Percentiles rank a stretch among this genome's conserved stretches.
Evolutionary conservation across 2,797 vertebrate species (phyloP).

Genomic region (Sciurus vulgaris): DNA sequence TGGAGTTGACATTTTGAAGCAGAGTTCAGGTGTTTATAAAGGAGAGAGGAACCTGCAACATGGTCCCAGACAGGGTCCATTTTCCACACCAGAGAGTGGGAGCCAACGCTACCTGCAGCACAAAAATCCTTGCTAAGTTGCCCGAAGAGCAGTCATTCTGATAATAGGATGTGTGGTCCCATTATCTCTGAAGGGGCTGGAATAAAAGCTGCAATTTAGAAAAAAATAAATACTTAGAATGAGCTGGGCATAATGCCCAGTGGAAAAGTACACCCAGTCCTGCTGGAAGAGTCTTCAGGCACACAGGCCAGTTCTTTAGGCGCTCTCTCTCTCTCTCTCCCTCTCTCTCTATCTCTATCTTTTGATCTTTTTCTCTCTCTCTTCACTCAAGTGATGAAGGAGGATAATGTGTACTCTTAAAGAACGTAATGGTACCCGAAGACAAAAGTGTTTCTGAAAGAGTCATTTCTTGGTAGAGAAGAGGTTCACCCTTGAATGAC

Average conservation of each 20-base stretch:
- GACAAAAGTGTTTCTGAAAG: neutral
- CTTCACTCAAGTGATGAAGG: neutral
- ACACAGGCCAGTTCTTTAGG: neutral
- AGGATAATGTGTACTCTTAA: neutral
- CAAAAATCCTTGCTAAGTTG: neutral
- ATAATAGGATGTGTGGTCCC: neutral
- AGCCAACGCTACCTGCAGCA: fast-evolving
- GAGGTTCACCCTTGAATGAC: neutral
- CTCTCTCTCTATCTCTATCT: neutral
- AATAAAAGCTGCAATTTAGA: slow-evolving; percentile 45
- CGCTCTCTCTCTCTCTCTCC: neutral
- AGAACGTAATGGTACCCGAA: neutral
- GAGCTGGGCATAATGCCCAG: slow-evolving; percentile 3
- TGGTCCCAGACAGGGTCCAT: neutral
- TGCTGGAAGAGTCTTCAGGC: neutral
- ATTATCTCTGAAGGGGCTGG: slow-evolving; percentile 12
- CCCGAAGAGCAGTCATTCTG: neutral
- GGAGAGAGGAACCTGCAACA: neutral
- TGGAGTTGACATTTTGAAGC: neutral
- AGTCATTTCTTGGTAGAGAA: slow-evolving; percentile 3
- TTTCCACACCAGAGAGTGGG: neutral
- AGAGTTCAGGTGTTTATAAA: neutral
- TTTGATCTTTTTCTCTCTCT: neutral
- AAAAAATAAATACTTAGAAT: slow-evolving; percentile 19
- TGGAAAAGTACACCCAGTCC: neutral